Base-by-base conservation (phyloP, 1,140 invertebrate genomes). In the Mylabris phalerata region DNA sequence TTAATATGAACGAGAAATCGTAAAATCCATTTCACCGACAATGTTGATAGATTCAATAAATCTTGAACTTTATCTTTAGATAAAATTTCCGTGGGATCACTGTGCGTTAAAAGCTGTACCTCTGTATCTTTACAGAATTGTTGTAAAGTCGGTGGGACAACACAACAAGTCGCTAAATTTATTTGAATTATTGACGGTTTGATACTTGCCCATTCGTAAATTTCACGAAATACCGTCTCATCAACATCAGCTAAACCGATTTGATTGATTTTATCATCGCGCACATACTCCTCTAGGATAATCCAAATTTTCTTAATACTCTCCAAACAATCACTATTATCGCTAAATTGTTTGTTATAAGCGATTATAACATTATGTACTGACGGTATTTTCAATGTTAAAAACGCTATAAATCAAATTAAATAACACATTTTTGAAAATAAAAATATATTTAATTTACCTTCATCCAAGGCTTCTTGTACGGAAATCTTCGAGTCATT, bases 121-220 rank as follows among this genome's bases (percentile, higher is more conserved):
- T 93, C 88, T 68, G 95, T 86, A 63, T 90, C 83, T 69, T 89
- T 90, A 52, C 94, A 93, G 78, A 94, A 98, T 50, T 84, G 81
- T 71, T 92, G 87, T 55, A 99, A 80, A 9, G 89, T 86, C 19
- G 89, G 86, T 9, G 95, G 94, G 57, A 98, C 95, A 3, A 96
- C 89, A 79, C 96, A 98, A 74, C 95, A 98, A 3, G 89, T 89
- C 1, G 93, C 87, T 48, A 98, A 80, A 78, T 95, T 98, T 59
- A 98, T 95, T 78, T 99, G 95, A 61, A 96, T 87, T 55, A 96
- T 93, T 61, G 82, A 84, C 11, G 95, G 95, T 67, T 93, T 92
- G 1, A 93, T 87, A 61, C 80, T 79, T n/a, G 90, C 85, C 79
- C 83, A 86, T 10, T 86, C 79, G 75, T 91, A 86, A 0, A 98